Conservation (phyloP, 2,113 vertebrate species). For the Passer domesticus region DNA sequence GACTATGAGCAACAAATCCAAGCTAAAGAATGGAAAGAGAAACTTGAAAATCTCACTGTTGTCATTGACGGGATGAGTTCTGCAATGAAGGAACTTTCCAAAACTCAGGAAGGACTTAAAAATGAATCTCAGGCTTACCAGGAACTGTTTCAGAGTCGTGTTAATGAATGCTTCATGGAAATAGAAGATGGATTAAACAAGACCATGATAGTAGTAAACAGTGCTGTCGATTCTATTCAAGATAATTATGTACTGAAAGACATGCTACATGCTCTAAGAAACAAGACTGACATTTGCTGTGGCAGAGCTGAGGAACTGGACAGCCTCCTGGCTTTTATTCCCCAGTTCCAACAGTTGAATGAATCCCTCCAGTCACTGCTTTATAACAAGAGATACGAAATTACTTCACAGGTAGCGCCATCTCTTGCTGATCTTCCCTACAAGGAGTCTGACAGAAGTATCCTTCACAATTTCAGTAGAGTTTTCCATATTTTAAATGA, state of each 20-base stretch:
- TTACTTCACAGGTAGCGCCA: conserved; percentile 26
- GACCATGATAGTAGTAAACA: conserved; percentile 78
- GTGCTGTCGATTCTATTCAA: conserved; percentile 76
- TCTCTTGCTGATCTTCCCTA: conserved; percentile 1
- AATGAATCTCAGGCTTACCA: conserved; percentile 63
- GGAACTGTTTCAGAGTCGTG: conserved; percentile 57
- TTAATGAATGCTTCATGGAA: conserved; percentile 69
- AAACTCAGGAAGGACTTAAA: conserved; percentile 66
- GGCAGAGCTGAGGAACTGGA: conserved; percentile 59
- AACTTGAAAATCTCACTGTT: conserved; percentile 66
- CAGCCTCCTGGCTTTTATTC: conserved; percentile 61
- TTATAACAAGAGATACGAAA: neutral
- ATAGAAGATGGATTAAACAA: conserved; percentile 81
- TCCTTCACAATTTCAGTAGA: conserved; percentile 29
- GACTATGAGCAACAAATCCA: conserved; percentile 62
- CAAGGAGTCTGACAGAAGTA: neutral
- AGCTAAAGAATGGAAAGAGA: conserved; percentile 25
- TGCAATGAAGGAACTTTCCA: conserved; percentile 58
- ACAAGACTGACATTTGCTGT: conserved; percentile 43
- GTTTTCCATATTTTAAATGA: conserved; percentile 66
- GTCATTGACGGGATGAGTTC: conserved; percentile 57
- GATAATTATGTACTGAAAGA: conserved; percentile 74
- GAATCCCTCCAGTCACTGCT: conserved; percentile 66
- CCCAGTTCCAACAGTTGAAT: conserved; percentile 67
- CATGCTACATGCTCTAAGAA: neutral